A percentile compares a stretch with the other conserved stretches of the same genome.
These are phyloP conservation scores for Danionella cerebrum DNA, from an alignment of 2,113 vertebrate genomes.

Conservation along the genomic window DNA sequence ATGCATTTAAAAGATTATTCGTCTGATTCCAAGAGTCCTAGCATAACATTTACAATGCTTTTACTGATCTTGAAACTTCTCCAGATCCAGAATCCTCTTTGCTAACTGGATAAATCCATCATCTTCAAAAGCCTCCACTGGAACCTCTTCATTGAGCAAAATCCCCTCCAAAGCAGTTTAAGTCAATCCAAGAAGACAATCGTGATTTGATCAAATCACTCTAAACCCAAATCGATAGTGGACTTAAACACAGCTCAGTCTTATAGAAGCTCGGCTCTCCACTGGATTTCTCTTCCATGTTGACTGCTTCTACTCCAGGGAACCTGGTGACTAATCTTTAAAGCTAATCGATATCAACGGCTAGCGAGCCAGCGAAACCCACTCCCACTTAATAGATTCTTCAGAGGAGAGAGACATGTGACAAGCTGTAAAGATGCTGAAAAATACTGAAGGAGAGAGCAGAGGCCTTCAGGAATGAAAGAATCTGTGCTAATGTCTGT, in stretches of 20 bases:
- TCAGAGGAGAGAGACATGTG: neutral
- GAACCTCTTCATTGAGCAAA: neutral
- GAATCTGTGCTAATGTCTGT: neutral
- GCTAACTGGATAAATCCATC: neutral
- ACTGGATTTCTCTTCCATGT: neutral
- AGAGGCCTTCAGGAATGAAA: neutral
- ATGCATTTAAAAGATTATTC: neutral
- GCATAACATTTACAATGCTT: no score
- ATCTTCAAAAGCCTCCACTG: neutral
- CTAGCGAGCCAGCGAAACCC: conserved; percentile 1
- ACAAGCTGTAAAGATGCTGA: neutral
- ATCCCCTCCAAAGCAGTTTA: neutral
- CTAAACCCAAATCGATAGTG: conserved; percentile 21
- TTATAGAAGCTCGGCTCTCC: neutral
- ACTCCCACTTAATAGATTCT: conserved; percentile 4
- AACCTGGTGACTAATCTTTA: conserved; percentile 25
- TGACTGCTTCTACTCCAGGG: conserved; percentile 9
- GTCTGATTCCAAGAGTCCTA: no score
- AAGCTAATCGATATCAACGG: conserved; percentile 25
- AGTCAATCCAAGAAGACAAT: neutral
- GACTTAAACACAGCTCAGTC: conserved; percentile 18
- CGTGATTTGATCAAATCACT: neutral
- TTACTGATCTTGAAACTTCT: no score
- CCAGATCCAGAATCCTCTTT: neutral
- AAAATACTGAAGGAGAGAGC: neutral